Base-by-base conservation (phyloP, 2,797 vertebrate species). In the Ataeniobius toweri region DNA sequence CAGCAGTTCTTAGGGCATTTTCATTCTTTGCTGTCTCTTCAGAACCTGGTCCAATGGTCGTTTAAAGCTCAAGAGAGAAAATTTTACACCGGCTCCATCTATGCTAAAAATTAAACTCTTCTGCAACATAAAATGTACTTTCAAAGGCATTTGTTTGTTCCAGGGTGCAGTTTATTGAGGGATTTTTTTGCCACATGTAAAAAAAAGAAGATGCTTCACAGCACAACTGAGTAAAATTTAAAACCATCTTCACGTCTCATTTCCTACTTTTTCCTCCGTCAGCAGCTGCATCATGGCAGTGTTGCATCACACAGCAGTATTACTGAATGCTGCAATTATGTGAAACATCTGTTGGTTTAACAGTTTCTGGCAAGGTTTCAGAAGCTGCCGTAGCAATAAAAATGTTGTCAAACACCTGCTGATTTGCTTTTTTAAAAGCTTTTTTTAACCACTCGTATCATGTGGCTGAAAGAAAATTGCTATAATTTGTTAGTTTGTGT, bases 251-350 rank as follows among this genome's bases (percentile, higher is more conserved):
- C 80, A 9, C 3, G 61, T 63, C 14, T 63, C 16, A 36, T 63
- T 36, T 83, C 26, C 5, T 2, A 69, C 71, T 59, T 80, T 83
- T 74, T 80, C 75, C 67, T 82, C 83, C 79, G 73, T 85, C 77
- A 83, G 70, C 58, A 82, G 72, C 81, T 87, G 80, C 63, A 81
- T 85, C 82, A 78, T 87, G 86, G 88, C 77, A 69, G 55, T 74
- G 85, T 76, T 69, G 83, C 87, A 77, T 89, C 82, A 87, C 79
- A 76, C 83, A 90, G 79, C 83, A 78, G 77, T 76, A 84, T 77
- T 81, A 83, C 81, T 90, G 86, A 94, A 91, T 76, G 73, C 81
- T 56, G 79, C 81, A 88, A 93, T 92, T 88, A 92, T 84, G 80
- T 80, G 20, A 68, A 91, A 88, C 91, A 93, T 92, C 91, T 94